Conservation (phyloP, 2,888 invertebrate species). For the Athrips mouffetella region DNA sequence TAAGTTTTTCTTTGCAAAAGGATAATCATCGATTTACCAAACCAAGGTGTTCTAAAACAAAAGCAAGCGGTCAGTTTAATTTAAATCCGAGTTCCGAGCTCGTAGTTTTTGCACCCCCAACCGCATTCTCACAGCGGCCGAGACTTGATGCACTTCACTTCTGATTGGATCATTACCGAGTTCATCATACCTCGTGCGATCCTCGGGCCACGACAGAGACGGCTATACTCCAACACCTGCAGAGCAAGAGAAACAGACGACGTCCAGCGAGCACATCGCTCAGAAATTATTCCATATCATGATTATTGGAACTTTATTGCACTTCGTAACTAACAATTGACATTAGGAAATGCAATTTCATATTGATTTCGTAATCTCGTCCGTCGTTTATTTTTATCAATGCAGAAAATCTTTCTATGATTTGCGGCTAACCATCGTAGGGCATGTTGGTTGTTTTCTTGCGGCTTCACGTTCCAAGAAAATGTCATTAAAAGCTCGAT, state of each 20-base stretch:
- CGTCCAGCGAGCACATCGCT: constrained; percentile 59
- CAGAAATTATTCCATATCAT: constrained; percentile 76
- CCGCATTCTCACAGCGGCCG: constrained; percentile 77
- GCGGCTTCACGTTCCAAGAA: constrained; percentile 62
- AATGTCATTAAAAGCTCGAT: constrained; percentile 75
- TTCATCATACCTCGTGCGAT: constrained; percentile 77
- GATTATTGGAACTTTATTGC: constrained; percentile 79
- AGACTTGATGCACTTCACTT: constrained; percentile 76
- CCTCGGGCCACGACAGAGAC: constrained; percentile 64
- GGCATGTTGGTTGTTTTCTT: constrained; percentile 66
- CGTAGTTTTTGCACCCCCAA: constrained; percentile 76
- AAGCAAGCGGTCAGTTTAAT: constrained; percentile 70
- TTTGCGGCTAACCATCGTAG: constrained; percentile 72
- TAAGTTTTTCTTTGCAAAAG: not conserved
- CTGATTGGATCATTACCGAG: constrained; percentile 79
- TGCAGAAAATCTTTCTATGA: constrained; percentile 76
- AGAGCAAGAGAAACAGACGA: constrained; percentile 41
- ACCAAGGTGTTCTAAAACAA: constrained; percentile 55
- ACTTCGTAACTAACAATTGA: constrained; percentile 79
- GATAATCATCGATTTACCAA: constrained; percentile 17
- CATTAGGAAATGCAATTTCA: constrained; percentile 79
- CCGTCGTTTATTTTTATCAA: constrained; percentile 74
- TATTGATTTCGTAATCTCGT: constrained; percentile 75
- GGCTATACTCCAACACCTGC: constrained; percentile 29
- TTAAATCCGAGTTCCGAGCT: constrained; percentile 64